These are phyloP conservation scores for Plodia interpunctella DNA, from an alignment of 1,140 invertebrate genomes.

Conservation along the genomic window DNA sequence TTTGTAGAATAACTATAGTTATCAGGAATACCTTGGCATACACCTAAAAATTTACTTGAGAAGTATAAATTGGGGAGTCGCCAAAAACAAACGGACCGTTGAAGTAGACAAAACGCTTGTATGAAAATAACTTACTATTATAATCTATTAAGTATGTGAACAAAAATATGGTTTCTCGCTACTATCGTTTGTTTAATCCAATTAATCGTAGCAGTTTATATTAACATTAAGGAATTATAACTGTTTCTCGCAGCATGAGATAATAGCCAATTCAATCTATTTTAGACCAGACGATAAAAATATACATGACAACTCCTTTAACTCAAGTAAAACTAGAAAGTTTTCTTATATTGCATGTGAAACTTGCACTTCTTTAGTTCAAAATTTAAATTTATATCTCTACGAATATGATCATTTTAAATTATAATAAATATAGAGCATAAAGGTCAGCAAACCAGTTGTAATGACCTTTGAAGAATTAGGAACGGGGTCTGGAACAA, in stretches of 20 bases:
- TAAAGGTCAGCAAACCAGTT: neutral
- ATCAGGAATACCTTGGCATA: no score
- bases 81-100: conserved; percentile 39
- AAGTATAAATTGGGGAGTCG: conserved; percentile 35
- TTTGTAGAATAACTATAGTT: neutral
- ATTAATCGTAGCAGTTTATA: conserved; percentile 2
- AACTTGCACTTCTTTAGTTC: no score
- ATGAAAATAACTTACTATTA: conserved; percentile 11
- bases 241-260: conserved; percentile 4
- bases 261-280: conserved; percentile 20
- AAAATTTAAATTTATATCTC: neutral
- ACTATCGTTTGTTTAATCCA: neutral
- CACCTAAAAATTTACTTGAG: no score
- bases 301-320: neutral
- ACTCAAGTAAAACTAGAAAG: no score
- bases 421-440: neutral
- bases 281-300: conserved; percentile 9
- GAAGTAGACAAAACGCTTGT: conserved; percentile 13
- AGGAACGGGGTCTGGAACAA: no score
- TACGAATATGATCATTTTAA: neutral
- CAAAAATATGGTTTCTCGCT: conserved; percentile 17
- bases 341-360: no score
- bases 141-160: conserved; percentile 23
- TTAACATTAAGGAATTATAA: neutral
- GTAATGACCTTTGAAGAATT: no score